Base-by-base conservation (phyloP, 2,888 invertebrate genomes). In the Nephrotoma guestfalica region DNA sequence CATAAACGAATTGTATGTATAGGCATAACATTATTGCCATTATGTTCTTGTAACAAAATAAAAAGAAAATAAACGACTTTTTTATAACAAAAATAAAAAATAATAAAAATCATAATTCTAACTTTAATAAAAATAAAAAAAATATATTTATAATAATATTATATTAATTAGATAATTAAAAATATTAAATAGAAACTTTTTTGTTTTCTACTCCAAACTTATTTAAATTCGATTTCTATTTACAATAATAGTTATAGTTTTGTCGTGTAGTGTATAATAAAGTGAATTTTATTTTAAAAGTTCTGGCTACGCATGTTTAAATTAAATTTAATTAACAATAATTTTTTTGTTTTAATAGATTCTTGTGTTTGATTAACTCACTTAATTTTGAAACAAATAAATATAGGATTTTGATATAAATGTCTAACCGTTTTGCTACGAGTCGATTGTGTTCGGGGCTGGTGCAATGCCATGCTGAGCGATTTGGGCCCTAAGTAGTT, bases 401-500 rank as follows among this genome's bases (percentile, higher is more conserved):
- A 71, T 71, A 30, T 71, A 13, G 4, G 47, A 30, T 47, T 47
- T 47, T 47, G 13, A 47, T 47, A 9, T 2, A 30, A 30, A 30
- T 0, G 30, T 30, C 11, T 71, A 71, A 15, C 30, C 7, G 11
- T 30, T 30, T 71, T 18, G 85, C 85, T 85, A 85, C 18, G 85
- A 85, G 30, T 42, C 43, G 6, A 6, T 85, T 43, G 43, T 43
- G 15, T 86, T 57, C 6, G 51, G 51, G 6, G 57, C 41, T 41
- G 57, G 57, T 51, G 51, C 40, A 41, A 86, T 86, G 9, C 86
- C 86, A 86, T 86, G 51, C 18, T 86, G 51, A n/a, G 51, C 40
- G 11, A 86, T 40, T 51, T 86, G 51, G 41, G 86, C 86, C 18
- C 41, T 57, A 41, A 91, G 87, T 86, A 89, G 89, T 88, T 90